These are phyloP conservation scores for Caenorhabditis briggsae DNA, from an alignment of 1,140 invertebrate species.

Conservation along the genomic window DNA sequence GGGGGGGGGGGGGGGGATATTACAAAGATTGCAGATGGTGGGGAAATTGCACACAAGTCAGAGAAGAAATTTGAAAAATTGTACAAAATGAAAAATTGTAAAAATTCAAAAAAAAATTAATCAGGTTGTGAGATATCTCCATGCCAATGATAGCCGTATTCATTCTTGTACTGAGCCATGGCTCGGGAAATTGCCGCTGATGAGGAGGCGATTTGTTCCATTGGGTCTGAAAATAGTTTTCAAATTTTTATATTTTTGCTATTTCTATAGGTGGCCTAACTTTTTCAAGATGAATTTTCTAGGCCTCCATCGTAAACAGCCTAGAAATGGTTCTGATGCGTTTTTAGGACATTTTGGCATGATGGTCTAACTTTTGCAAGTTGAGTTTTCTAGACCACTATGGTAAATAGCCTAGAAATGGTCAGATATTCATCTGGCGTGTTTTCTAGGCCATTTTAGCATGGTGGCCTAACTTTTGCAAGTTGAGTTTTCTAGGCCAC, in stretches of 20 bases:
- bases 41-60: too few relatives aligned
- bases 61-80: too few relatives aligned
- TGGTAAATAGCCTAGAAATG: background rate
- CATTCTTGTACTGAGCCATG: slow-evolving; percentile 43
- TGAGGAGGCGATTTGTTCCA: slow-evolving; percentile 24
- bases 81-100: background rate
- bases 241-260: background rate
- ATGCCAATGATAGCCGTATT: slow-evolving; percentile 34
- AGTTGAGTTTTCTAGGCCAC: too few relatives aligned
- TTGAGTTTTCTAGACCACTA: too few relatives aligned
- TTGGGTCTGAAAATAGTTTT: background rate
- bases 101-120: background rate
- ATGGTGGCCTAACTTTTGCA: too few relatives aligned
- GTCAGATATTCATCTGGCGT: background rate
- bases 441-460: background rate
- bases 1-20: too few relatives aligned
- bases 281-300: background rate
- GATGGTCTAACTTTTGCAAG: too few relatives aligned
- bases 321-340: too few relatives aligned
- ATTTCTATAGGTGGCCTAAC: background rate
- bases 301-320: background rate
- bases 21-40: too few relatives aligned
- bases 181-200: slow-evolving; percentile 11
- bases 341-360: too few relatives aligned
- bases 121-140: slow-evolving; percentile 37